Conservation (phyloP, 2,113 vertebrate genomes). For the Saccopteryx bilineata region DNA sequence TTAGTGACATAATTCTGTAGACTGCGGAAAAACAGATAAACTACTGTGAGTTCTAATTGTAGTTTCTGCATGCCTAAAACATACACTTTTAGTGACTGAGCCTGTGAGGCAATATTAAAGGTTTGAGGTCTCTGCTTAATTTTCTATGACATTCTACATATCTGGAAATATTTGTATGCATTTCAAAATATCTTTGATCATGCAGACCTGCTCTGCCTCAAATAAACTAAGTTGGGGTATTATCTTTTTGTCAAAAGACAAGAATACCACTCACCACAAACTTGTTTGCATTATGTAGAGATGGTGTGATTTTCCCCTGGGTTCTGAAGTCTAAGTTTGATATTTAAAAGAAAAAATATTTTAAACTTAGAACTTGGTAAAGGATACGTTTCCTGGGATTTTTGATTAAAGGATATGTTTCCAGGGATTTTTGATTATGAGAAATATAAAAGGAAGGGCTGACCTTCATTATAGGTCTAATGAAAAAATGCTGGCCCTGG, state of each 20-base stretch:
- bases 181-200: not conserved
- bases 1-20: not conserved
- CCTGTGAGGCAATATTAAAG: not conserved
- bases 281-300: not conserved
- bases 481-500: not conserved
- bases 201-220: not conserved
- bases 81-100: constrained; percentile 7
- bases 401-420: not conserved
- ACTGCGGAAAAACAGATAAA: not conserved
- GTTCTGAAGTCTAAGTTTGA: not conserved
- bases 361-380: constrained; percentile 50
- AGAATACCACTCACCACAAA: not conserved
- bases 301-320: not conserved
- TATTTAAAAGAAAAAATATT: not conserved
- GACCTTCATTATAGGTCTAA: not conserved
- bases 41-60: not conserved
- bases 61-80: not conserved
- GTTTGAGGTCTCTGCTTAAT: not conserved
- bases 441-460: not conserved
- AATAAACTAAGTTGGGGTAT: not conserved
- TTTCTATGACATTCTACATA: not conserved
- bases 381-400: not conserved
- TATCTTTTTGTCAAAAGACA: constrained; percentile 7
- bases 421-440: not conserved
- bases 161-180: not conserved